Conservation (phyloP, 1,140 invertebrate species). For the Pogonomyrmex barbatus region DNA sequence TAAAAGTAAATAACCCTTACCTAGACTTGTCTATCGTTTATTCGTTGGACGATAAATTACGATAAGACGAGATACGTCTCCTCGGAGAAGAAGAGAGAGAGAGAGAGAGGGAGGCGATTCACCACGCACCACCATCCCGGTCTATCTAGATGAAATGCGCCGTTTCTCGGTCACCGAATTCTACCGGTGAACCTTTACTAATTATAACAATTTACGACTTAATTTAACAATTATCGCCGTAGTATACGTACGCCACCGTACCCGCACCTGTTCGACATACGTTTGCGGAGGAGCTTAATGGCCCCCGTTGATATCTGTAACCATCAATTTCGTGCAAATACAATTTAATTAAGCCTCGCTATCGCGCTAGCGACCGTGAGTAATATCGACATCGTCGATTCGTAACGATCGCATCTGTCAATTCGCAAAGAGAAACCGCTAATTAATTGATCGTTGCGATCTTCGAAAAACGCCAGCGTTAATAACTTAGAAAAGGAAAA, state of each 20-base stretch:
- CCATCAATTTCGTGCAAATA: constrained; percentile 72
- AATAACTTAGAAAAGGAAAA: constrained; percentile 13
- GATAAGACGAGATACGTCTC: background rate
- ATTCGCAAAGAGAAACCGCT: constrained; percentile 35
- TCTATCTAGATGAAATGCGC: constrained; percentile 1
- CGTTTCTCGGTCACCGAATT: constrained; percentile 19
- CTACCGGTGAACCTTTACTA: constrained; percentile 45
- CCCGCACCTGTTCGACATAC: constrained; percentile 75
- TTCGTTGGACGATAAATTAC: constrained; percentile 8
- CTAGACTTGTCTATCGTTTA: background rate
- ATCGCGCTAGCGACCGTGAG: constrained; percentile 19
- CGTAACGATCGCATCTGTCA: constrained; percentile 50
- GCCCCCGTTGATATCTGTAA: constrained; percentile 68
- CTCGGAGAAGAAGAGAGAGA: background rate
- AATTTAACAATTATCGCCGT: constrained; percentile 67
- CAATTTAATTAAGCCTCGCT: constrained; percentile 72
- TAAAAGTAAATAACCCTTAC: constrained; percentile 3
- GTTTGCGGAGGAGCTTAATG: constrained; percentile 67
- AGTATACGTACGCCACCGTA: constrained; percentile 37
- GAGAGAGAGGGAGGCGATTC: background rate
- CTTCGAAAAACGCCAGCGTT: background rate
- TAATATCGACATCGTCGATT: constrained; percentile 57
- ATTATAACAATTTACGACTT: constrained; percentile 72
- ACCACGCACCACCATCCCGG: background rate
- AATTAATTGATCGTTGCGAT: constrained; percentile 37